Conservation (phyloP, 2,113 vertebrate genomes). For the Myiopsitta monachus region DNA sequence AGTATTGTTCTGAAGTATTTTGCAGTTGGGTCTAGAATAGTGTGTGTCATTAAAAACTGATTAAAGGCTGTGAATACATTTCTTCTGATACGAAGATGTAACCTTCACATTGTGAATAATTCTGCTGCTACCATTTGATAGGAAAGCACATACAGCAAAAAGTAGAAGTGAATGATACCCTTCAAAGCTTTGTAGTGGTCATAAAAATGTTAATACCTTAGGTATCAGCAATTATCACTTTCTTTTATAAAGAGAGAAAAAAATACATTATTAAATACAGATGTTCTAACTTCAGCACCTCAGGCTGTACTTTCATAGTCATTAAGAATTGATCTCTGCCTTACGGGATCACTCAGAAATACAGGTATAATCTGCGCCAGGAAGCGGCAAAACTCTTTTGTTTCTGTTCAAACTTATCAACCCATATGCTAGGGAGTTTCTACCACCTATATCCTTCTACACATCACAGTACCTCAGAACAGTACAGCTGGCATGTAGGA, state of each 20-base stretch:
- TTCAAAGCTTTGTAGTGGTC: neutral
- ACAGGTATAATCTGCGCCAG: neutral
- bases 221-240: neutral
- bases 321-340: neutral
- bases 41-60: neutral
- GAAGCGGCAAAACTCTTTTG: neutral
- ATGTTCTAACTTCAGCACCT: neutral
- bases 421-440: fast-evolving
- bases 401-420: neutral
- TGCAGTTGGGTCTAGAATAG: neutral
- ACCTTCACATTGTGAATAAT: neutral
- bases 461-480: neutral
- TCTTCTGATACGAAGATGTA: neutral
- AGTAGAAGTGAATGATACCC: neutral
- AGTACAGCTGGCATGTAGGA: neutral
- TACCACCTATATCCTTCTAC: neutral
- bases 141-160: neutral
- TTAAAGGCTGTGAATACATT: neutral
- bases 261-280: neutral
- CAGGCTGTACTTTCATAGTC: neutral
- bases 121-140: neutral
- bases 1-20: neutral
- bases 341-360: neutral
- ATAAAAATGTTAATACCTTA: neutral
- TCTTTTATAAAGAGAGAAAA: neutral